phyloP scores from a whole-genome alignment of 2,797 vertebrate species.

The Eremophila alpestris region DNA sequence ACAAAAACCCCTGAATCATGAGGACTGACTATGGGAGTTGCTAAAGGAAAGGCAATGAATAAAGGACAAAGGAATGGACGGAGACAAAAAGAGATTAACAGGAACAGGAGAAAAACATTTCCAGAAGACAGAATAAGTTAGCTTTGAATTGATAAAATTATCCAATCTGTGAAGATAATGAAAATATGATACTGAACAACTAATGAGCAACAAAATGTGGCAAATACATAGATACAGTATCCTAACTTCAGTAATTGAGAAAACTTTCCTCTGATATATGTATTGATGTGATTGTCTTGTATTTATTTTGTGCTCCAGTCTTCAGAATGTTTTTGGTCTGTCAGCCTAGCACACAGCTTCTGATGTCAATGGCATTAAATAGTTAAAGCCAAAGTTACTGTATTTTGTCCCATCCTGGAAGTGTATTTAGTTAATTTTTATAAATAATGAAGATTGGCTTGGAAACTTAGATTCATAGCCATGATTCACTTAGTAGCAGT shows the following conservation, averaged over 20 bases:
- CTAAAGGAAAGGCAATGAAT: not conserved
- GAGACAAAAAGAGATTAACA: not conserved
- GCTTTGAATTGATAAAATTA: not conserved
- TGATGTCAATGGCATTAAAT: not conserved
- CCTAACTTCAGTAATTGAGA: not conserved
- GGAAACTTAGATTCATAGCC: not conserved
- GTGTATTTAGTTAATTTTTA: not conserved
- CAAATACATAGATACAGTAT: not conserved
- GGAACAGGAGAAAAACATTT: not conserved
- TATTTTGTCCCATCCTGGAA: not conserved
- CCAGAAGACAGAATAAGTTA: not conserved
- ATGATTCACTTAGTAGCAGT: not conserved
- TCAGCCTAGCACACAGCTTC: not conserved
- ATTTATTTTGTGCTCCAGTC: not conserved
- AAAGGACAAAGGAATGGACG: not conserved
- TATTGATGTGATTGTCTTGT: not conserved
- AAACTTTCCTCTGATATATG: not conserved
- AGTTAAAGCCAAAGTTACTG: not conserved
- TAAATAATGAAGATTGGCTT: not conserved
- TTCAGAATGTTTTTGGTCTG: not conserved
- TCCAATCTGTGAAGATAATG: not conserved
- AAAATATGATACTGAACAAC: not conserved
- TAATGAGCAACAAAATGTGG: not conserved
- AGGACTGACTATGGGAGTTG: not conserved
- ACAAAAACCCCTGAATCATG: not conserved